phyloP scores from a whole-genome alignment of 2,888 invertebrate genomes.

The Fabriciana adippe region DNA sequence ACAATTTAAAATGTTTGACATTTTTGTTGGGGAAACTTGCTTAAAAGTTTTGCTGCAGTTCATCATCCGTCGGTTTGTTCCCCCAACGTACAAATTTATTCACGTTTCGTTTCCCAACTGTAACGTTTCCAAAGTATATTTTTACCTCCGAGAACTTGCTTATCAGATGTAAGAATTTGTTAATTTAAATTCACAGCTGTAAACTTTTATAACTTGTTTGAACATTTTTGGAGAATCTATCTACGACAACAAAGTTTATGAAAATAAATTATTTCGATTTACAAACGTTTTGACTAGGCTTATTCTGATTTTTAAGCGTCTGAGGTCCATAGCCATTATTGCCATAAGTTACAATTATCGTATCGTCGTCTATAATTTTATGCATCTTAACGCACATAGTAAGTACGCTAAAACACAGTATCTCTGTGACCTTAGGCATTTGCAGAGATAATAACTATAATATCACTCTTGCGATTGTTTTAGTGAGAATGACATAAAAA shows the following conservation, averaged over 20 bases:
- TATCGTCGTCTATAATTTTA: no score
- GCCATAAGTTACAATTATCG: no score
- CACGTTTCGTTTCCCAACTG: constrained; percentile 34
- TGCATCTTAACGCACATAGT: no score
- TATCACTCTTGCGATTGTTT: no score
- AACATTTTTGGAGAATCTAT: constrained; percentile 18
- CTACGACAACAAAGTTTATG: background rate
- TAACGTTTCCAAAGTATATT: constrained; percentile 34
- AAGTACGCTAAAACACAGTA: no score
- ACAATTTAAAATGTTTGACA: constrained; percentile 30
- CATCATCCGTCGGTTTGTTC: constrained; percentile 34
- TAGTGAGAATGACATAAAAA: no score
- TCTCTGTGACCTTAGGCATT: no score
- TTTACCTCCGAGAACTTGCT: constrained; percentile 33
- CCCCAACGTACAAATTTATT: constrained; percentile 37
- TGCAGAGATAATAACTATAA: no score
- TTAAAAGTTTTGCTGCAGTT: constrained; percentile 36
- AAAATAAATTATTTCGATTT: background rate
- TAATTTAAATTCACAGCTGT: constrained; percentile 32
- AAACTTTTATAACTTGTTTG: constrained; percentile 22
- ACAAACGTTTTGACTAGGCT: background rate
- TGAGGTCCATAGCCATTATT: no score
- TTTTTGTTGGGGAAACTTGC: constrained; percentile 30
- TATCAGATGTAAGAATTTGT: constrained; percentile 36
- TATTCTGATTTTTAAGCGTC: no score